Evolutionary conservation across 2,797 vertebrate species (phyloP).

Genomic region (Chromobotia macracanthus): DNA sequence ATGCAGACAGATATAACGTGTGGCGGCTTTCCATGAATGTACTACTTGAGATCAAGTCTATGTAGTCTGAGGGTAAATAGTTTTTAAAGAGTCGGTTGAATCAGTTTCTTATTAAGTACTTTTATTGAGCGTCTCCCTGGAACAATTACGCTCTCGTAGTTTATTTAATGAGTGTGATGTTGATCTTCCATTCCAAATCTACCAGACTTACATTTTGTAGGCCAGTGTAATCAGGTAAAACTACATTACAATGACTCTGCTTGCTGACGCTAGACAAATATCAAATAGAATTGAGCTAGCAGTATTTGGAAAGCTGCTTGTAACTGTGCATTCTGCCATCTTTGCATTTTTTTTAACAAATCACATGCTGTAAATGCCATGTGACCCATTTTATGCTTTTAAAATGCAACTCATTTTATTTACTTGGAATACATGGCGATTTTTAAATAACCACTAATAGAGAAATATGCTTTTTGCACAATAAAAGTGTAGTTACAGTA

Average conservation of each 20-base stretch:
- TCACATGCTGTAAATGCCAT: no score
- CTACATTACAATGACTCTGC: not conserved
- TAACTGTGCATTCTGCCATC: no score
- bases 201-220: not conserved
- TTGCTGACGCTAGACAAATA: not conserved
- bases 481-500: no score
- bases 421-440: no score
- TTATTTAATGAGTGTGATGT: not conserved
- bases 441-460: no score
- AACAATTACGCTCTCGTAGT: not conserved
- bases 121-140: constrained; percentile 22
- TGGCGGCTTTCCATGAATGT: constrained; percentile 14
- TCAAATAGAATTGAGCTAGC: no score
- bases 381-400: no score
- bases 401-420: no score
- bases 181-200: not conserved
- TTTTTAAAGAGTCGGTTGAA: constrained; percentile 9
- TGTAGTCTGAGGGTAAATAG: not conserved
- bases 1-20: not conserved
- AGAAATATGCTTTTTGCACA: no score
- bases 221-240: not conserved
- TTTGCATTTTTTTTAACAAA: no score
- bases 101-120: constrained; percentile 10
- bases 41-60: constrained; percentile 3
- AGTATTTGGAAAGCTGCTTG: no score